phyloP scores from a whole-genome alignment of 2,888 invertebrate genomes.

The Drosophila subquinaria region DNA sequence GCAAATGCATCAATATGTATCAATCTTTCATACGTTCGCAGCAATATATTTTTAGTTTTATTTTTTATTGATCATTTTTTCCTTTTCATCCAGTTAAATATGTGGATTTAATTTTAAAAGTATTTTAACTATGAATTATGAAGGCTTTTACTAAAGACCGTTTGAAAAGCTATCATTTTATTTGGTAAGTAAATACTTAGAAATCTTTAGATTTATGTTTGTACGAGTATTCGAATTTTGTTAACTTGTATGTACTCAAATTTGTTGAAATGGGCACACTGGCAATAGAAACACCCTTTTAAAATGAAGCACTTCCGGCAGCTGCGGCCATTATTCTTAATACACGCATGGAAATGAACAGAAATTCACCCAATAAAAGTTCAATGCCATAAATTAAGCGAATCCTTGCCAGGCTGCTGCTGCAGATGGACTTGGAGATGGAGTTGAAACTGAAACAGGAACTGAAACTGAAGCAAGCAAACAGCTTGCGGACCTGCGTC shows the following conservation, averaged over 20 bases:
- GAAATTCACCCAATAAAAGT: conserved; percentile 85
- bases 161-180: not conserved
- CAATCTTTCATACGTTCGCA: not conserved
- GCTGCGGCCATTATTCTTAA: conserved; percentile 80
- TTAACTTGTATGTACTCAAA: not conserved
- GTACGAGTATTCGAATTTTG: not conserved
- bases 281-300: conserved; percentile 51
- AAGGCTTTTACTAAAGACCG: not conserved
- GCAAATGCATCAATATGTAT: too few species aligned
- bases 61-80: not conserved
- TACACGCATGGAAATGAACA: conserved; percentile 83
- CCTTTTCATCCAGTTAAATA: not conserved
- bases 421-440: not conserved
- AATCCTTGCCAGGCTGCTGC: conserved; percentile 47
- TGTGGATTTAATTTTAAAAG: not conserved
- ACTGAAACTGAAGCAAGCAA: conserved; percentile 24
- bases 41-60: not conserved
- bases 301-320: conserved; percentile 77
- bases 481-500: conserved; percentile 48
- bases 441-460: not conserved
- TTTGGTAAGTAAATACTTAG: not conserved
- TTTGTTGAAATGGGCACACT: conserved; percentile 11
- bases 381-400: conserved; percentile 84
- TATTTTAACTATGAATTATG: not conserved
- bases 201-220: not conserved